These are phyloP conservation scores for Eubasilissa regina DNA, from an alignment of 1,140 invertebrate genomes.

Conservation along the genomic window DNA sequence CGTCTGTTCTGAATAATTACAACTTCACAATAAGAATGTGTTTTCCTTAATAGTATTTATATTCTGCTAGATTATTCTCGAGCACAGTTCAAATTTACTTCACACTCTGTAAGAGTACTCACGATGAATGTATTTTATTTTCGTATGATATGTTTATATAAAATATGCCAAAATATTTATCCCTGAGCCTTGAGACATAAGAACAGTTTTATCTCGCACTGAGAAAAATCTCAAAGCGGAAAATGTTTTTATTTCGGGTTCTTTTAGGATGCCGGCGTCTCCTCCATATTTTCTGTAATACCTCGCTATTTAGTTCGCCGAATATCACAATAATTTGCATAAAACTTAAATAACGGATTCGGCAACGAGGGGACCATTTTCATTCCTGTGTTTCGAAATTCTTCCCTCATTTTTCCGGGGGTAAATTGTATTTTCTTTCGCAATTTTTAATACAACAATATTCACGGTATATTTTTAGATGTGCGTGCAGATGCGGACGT, in stretches of 20 bases:
- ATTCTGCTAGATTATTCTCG: too few relatives aligned
- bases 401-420: too few relatives aligned
- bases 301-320: conserved; percentile 15
- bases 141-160: not conserved
- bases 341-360: conserved; percentile 27
- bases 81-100: too few relatives aligned
- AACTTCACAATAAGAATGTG: too few relatives aligned
- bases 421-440: too few relatives aligned
- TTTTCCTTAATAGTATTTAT: too few relatives aligned
- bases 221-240: not conserved
- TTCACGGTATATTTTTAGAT: too few relatives aligned
- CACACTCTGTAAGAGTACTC: too few relatives aligned
- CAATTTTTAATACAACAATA: too few relatives aligned
- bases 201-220: not conserved
- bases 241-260: not conserved
- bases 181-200: conserved; percentile 2
- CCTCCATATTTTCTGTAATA: conserved; percentile 25
- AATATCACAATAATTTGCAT: conserved; percentile 29
- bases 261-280: conserved; percentile 19
- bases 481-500: too few relatives aligned
- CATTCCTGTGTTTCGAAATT: too few relatives aligned
- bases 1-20: too few relatives aligned
- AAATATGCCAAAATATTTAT: not conserved
- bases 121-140: not conserved
- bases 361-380: not conserved